These are phyloP conservation scores for Beris morrisii DNA, from an alignment of 2,888 invertebrate species.

Conservation along the genomic window DNA sequence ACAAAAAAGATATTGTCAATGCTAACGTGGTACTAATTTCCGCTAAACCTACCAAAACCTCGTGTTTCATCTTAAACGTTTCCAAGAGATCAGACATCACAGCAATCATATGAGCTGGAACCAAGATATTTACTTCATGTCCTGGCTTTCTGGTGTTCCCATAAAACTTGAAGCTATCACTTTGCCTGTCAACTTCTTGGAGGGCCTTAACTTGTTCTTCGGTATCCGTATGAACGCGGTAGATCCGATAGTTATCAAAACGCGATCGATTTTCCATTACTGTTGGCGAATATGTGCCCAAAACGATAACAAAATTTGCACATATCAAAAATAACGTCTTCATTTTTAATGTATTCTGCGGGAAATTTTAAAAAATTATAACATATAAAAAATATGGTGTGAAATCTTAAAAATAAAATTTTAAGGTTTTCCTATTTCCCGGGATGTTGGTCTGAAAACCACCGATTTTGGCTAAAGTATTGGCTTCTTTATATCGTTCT, in stretches of 20 bases:
- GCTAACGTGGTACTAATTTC: neutral
- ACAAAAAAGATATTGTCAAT: neutral
- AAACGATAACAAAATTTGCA: too few species aligned
- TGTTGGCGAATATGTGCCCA: neutral
- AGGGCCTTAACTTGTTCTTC: conserved; percentile 51
- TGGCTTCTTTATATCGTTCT: too few species aligned
- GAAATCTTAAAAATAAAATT: too few species aligned
- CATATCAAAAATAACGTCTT: too few species aligned
- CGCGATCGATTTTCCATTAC: conserved; percentile 45
- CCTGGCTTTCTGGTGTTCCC: conserved; percentile 52
- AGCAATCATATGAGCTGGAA: conserved; percentile 53
- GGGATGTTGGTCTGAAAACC: too few species aligned
- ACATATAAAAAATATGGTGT: too few species aligned
- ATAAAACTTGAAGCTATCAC: conserved; percentile 53
- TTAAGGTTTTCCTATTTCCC: too few species aligned
- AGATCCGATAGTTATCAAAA: conserved; percentile 54
- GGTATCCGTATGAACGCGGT: conserved; percentile 51
- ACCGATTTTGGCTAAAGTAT: too few species aligned
- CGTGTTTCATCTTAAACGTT: conserved; percentile 48
- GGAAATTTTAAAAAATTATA: too few species aligned
- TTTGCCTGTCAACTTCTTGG: conserved; percentile 50
- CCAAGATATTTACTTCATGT: conserved; percentile 53
- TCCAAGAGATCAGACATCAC: conserved; percentile 51
- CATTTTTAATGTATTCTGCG: too few species aligned
- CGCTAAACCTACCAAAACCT: conserved; percentile 45